A percentile compares a stretch with the other conserved stretches of the same genome.
Evolutionary conservation across 2,113 vertebrate species (phyloP).

Genomic region (Rhinolophus sinicus): DNA sequence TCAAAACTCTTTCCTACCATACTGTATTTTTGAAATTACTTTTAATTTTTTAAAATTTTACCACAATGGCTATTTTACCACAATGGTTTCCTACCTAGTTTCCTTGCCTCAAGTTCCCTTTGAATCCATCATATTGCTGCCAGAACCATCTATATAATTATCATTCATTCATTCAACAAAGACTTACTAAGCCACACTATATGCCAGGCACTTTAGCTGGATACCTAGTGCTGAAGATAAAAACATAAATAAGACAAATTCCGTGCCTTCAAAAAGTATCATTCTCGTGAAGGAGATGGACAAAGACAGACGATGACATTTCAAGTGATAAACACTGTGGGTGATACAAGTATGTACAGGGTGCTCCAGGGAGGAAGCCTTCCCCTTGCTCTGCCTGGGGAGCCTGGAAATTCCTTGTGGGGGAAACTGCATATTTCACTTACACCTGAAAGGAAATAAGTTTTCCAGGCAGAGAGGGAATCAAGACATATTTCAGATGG

Average conservation of each 20-base stretch:
- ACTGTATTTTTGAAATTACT: background rate
- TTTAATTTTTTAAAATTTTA: background rate
- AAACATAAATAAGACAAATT: constrained; percentile 25
- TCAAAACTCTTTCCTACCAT: background rate
- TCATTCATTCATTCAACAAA: background rate
- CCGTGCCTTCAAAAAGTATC: background rate
- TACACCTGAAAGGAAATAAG: background rate
- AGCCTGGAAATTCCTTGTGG: background rate
- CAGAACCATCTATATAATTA: constrained; percentile 18
- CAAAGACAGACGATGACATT: background rate
- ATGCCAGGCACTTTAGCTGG: background rate
- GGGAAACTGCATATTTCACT: background rate
- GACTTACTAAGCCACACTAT: background rate
- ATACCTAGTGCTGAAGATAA: constrained; percentile 7
- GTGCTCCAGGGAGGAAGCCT: background rate
- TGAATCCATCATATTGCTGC: background rate
- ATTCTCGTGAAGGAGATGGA: background rate
- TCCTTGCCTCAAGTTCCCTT: background rate
- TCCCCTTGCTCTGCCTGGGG: background rate
- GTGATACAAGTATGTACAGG: background rate
- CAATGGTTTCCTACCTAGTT: background rate
- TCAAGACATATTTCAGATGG: background rate
- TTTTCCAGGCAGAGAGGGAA: background rate
- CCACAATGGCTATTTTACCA: background rate
- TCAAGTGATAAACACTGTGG: background rate